phyloP scores from a whole-genome alignment of 2,113 vertebrate genomes.

The Rissa tridactyla region DNA sequence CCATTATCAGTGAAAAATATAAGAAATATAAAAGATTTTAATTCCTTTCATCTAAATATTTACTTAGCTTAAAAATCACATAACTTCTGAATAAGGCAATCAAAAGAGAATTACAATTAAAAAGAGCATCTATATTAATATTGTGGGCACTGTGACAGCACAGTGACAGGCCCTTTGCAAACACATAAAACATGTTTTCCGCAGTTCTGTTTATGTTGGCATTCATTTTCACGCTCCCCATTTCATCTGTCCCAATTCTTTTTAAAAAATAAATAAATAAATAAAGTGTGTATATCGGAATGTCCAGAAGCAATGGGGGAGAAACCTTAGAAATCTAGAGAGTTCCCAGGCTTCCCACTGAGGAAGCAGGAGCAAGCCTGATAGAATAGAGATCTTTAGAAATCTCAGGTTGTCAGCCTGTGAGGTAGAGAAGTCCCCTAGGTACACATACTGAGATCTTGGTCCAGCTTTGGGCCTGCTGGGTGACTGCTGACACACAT shows the following conservation, averaged over 20 bases:
- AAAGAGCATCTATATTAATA: neutral
- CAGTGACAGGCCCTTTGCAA: neutral
- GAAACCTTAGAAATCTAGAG: neutral
- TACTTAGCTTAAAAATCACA: neutral
- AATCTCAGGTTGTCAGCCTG: neutral
- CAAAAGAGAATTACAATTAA: neutral
- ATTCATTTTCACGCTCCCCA: neutral
- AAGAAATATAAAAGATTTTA: neutral
- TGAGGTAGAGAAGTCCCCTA: neutral
- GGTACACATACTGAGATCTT: neutral
- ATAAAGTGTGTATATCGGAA: neutral
- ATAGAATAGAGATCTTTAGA: neutral
- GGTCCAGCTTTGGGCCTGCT: neutral
- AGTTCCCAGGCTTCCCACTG: neutral
- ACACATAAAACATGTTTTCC: neutral
- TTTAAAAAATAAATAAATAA: neutral
- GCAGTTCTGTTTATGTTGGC: neutral
- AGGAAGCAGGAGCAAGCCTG: neutral
- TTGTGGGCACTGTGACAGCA: neutral
- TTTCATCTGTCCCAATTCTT: accelerated
- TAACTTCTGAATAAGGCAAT: neutral
- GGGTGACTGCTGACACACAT: neutral
- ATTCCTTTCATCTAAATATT: neutral
- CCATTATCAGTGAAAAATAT: neutral
- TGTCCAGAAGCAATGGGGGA: neutral